Evolutionary conservation across 1,140 invertebrate species (phyloP).

Genomic region (Kradibia gibbosae): DNA sequence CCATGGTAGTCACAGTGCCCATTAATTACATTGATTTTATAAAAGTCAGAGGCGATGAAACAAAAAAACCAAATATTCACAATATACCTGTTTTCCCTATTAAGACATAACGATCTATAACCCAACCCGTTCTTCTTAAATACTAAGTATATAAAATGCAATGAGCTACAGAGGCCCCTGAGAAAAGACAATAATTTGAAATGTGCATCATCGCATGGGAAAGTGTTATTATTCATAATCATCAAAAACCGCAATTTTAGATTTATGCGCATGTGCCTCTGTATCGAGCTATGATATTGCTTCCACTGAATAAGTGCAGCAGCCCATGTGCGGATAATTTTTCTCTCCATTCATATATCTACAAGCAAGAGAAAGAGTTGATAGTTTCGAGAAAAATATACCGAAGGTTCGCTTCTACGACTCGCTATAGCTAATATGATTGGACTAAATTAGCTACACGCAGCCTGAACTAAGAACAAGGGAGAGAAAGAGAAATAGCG

Average conservation of each 20-base stretch:
- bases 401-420: slow-evolving; percentile 25
- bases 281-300: neutral
- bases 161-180: neutral
- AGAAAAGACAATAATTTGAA: no score
- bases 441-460: slow-evolving; percentile 52
- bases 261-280: slow-evolving; percentile 12
- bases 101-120: slow-evolving; percentile 43
- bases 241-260: slow-evolving; percentile 29
- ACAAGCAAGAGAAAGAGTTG: slow-evolving; percentile 9
- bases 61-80: neutral
- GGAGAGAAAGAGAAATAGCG: slow-evolving; percentile 10
- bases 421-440: slow-evolving; percentile 48
- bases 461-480: neutral
- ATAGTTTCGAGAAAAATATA: slow-evolving; percentile 16
- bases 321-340: slow-evolving; percentile 14
- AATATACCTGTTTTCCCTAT: slow-evolving; percentile 45
- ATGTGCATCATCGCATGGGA: neutral
- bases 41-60: slow-evolving; percentile 17
- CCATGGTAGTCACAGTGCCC: slow-evolving; percentile 19
- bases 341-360: neutral
- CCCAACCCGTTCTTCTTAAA: neutral
- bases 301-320: slow-evolving; percentile 31
- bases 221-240: slow-evolving; percentile 41
- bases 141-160: neutral
- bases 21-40: slow-evolving; percentile 50